Evolutionary conservation across 2,113 vertebrate genomes (phyloP).

Genomic region (Reinhardtius hippoglossoides): DNA sequence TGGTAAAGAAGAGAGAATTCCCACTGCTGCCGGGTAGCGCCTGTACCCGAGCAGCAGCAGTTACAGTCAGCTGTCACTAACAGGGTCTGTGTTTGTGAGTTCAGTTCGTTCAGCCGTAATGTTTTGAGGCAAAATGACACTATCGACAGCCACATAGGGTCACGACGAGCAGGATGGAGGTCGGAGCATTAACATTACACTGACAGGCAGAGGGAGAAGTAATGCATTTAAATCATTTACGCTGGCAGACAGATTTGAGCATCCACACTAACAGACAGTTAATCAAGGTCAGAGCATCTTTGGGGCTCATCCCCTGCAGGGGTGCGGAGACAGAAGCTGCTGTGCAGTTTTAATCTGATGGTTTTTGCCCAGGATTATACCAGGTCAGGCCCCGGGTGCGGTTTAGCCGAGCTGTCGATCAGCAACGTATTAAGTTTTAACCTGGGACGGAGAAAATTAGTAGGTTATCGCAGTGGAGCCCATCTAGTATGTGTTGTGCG

Average conservation of each 20-base stretch:
- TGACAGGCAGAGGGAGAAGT: slow-evolving; percentile 46
- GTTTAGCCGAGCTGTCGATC: slow-evolving; percentile 62
- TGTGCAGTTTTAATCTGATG: slow-evolving; percentile 69
- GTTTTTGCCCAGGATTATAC: slow-evolving; percentile 71
- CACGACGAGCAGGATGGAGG: slow-evolving; percentile 4
- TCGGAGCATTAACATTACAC: slow-evolving; percentile 18
- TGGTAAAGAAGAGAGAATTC: too few species aligned
- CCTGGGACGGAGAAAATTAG: slow-evolving; percentile 56
- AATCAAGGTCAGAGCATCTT: slow-evolving; percentile 79
- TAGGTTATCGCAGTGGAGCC: slow-evolving; percentile 38
- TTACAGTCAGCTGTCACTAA: background rate
- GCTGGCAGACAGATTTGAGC: slow-evolving; percentile 65
- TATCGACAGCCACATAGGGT: slow-evolving; percentile 54
- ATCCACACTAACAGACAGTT: slow-evolving; percentile 72
- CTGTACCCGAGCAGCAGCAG: background rate
- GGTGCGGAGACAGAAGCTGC: slow-evolving; percentile 50
- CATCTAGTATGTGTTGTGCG: background rate
- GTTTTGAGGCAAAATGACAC: slow-evolving; percentile 56
- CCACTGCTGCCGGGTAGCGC: too few species aligned
- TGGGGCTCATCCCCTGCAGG: slow-evolving; percentile 64
- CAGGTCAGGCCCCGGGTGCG: slow-evolving; percentile 68
- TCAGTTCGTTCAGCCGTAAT: slow-evolving; percentile 26
- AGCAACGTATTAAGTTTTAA: slow-evolving; percentile 64
- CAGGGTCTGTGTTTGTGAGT: background rate
- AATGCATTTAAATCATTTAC: slow-evolving; percentile 63